These are phyloP conservation scores for Mustela lutreola DNA, from an alignment of 2,113 vertebrate genomes.

Conservation along the genomic window DNA sequence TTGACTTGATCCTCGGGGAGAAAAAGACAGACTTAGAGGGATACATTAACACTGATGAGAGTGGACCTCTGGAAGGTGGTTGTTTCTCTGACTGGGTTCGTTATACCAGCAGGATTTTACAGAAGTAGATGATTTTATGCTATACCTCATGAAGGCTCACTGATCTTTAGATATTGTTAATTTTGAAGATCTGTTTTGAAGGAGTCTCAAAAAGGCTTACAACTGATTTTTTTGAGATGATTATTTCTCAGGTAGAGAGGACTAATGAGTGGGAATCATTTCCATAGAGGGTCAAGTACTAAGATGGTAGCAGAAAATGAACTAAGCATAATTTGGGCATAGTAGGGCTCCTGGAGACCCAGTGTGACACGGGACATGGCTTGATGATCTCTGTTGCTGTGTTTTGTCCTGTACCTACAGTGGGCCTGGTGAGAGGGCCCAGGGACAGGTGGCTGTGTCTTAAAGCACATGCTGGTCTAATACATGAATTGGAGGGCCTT, in stretches of 20 bases:
- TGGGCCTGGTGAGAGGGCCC: background rate
- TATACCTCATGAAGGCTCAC: background rate
- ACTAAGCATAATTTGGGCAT: background rate
- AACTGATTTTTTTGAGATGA: background rate
- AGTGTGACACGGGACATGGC: background rate
- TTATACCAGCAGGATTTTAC: background rate
- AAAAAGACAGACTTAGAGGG: background rate
- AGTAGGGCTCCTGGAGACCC: background rate
- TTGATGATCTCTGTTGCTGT: background rate
- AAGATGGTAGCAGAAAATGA: conserved; percentile 2
- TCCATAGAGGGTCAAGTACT: background rate
- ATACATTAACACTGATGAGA: background rate
- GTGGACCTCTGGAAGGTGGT: background rate
- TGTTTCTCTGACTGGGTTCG: background rate
- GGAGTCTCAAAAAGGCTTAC: background rate
- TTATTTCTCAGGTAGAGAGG: background rate
- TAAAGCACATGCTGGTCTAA: background rate
- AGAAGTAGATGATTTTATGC: background rate
- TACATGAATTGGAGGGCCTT: background rate
- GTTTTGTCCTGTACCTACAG: background rate
- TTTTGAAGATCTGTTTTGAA: conserved; percentile 41
- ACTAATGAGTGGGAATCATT: background rate
- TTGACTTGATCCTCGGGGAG: background rate
- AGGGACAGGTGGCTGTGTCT: background rate
- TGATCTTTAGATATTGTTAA: background rate